These are phyloP conservation scores for Coelopa frigida DNA, from an alignment of 1,140 invertebrate species.

Conservation along the genomic window DNA sequence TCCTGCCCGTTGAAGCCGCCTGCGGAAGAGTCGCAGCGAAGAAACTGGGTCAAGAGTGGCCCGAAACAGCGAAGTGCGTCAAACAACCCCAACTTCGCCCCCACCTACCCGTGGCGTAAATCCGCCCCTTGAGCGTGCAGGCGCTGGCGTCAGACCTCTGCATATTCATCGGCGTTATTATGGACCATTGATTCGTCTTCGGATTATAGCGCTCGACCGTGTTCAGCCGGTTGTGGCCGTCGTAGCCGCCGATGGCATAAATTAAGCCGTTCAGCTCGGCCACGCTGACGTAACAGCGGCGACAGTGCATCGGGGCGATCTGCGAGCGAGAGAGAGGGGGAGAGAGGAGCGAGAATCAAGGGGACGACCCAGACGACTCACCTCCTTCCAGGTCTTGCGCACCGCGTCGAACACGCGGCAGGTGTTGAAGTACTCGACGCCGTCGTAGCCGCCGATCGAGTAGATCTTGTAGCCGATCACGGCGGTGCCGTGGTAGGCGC, in stretches of 20 bases:
- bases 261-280: constrained; percentile 60
- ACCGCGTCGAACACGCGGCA: constrained; percentile 62
- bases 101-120: constrained; percentile 26
- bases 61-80: not conserved
- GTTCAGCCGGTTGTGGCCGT: constrained; percentile 70
- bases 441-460: constrained; percentile 71
- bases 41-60: not conserved
- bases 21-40: not conserved
- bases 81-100: not conserved
- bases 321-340: constrained; percentile 26
- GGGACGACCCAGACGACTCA: constrained; percentile 25
- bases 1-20: constrained; percentile 87
- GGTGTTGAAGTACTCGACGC: constrained; percentile 65
- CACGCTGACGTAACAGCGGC: constrained; percentile 59
- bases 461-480: constrained; percentile 63
- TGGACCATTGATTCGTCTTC: constrained; percentile 69
- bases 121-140: constrained; percentile 54
- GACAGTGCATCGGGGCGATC: constrained; percentile 54
- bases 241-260: constrained; percentile 83
- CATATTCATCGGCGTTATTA: constrained; percentile 72
- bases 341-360: constrained; percentile 1
- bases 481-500: constrained; percentile 71
- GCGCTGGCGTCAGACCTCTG: constrained; percentile 73
- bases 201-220: constrained; percentile 67
- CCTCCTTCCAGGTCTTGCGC: constrained; percentile 58